Percentiles rank a stretch among this genome's conserved stretches.
Evolutionary conservation across 2,797 vertebrate genomes (phyloP).

Genomic region (Pelodytes ibericus): DNA sequence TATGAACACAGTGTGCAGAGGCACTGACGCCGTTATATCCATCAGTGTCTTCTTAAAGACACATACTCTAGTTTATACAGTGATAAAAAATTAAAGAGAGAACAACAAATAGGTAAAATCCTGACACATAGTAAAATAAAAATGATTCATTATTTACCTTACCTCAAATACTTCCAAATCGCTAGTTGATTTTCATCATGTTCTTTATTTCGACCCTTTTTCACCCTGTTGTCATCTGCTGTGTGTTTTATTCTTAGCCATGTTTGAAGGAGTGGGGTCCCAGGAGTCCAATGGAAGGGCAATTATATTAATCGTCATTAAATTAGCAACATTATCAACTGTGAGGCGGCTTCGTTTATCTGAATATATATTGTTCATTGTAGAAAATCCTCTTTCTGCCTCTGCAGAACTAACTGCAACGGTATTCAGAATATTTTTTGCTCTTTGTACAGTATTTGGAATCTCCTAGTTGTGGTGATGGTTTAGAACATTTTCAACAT

Average conservation of each 20-base stretch:
- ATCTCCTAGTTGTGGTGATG: neutral
- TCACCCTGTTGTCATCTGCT: too few relatives aligned
- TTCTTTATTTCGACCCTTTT: neutral
- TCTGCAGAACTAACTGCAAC: neutral
- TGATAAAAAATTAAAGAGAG: too few relatives aligned
- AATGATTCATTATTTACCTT: too few relatives aligned
- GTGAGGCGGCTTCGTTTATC: neutral
- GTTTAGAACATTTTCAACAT: constrained; percentile 7
- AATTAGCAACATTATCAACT: neutral
- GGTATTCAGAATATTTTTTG: neutral
- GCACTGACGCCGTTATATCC: too few relatives aligned
- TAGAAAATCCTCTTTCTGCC: neutral
- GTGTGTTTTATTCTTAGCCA: neutral
- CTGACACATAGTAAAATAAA: too few relatives aligned
- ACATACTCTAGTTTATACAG: too few relatives aligned
- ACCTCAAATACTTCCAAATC: constrained; percentile 1
- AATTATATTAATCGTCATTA: constrained; percentile 10
- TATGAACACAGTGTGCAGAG: too few relatives aligned
- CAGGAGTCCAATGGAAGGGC: constrained; percentile 7
- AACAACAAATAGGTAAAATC: too few relatives aligned
- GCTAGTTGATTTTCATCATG: constrained; percentile 3
- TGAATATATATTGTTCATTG: neutral
- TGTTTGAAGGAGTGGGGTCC: constrained; percentile 5
- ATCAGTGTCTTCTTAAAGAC: too few relatives aligned
- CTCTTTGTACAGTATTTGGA: constrained; percentile 6